A percentile compares a stretch with the other conserved stretches of the same genome.
phyloP scores from a whole-genome alignment of 2,113 vertebrate species.

The Scartelaos histophorus region DNA sequence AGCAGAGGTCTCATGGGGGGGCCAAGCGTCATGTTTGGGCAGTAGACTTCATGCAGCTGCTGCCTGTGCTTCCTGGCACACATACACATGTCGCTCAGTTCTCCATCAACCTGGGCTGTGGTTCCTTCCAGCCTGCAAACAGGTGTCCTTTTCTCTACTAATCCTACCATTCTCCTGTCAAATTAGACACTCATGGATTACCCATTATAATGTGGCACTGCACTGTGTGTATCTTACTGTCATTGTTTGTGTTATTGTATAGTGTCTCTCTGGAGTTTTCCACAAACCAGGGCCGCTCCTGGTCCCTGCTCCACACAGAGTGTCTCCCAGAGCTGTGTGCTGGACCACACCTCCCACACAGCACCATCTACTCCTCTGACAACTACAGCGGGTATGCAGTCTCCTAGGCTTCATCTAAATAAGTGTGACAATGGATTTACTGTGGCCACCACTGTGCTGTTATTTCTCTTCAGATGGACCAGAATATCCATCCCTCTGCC shows the following conservation, averaged over 20 bases:
- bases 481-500: conserved; percentile 93
- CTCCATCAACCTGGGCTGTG: conserved; percentile 96
- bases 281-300: conserved; percentile 92
- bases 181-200: conserved; percentile 2
- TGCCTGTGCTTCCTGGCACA: conserved; percentile 86
- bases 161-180: conserved; percentile 10
- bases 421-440: background rate
- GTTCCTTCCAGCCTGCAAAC: conserved; percentile 93
- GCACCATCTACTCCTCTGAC: conserved; percentile 93
- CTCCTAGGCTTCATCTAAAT: background rate
- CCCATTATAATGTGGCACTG: background rate
- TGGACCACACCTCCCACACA: conserved; percentile 92
- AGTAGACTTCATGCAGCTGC: conserved; percentile 91
- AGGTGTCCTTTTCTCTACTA: conserved; percentile 78
- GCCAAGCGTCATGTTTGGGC: conserved; percentile 89
- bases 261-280: conserved; percentile 95
- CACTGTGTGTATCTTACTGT: background rate
- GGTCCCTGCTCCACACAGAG: conserved; percentile 92
- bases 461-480: conserved; percentile 85
- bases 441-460: background rate
- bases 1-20: conserved; percentile 89
- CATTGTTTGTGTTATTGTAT: conserved; percentile 11
- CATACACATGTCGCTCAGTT: conserved; percentile 95
- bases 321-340: conserved; percentile 93
- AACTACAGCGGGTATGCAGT: conserved; percentile 92